Evolutionary conservation across 2,888 invertebrate genomes (phyloP).

Genomic region (Aleiodes testaceus): DNA sequence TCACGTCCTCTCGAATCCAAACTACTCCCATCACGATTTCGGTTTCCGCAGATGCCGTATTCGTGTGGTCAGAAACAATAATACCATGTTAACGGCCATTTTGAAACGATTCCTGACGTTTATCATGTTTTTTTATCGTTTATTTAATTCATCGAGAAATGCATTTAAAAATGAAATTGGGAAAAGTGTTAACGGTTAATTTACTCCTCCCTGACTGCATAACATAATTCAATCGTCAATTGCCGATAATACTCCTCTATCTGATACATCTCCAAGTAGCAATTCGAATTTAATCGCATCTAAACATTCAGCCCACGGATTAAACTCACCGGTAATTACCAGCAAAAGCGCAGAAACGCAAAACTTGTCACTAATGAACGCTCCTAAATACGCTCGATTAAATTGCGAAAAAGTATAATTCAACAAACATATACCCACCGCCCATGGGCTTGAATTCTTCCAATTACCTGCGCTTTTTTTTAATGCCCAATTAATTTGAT

Average conservation of each 20-base stretch:
- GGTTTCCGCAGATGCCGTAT: conserved; percentile 26
- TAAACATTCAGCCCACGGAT: conserved; percentile 55
- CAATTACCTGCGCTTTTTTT: conserved; percentile 25
- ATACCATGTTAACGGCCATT: conserved; percentile 66
- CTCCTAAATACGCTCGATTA: conserved; percentile 8
- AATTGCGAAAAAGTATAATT: conserved; percentile 20
- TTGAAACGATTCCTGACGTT: conserved; percentile 61
- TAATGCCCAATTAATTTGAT: background rate
- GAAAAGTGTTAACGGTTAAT: conserved; percentile 1
- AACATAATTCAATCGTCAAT: conserved; percentile 53
- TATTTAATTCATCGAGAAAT: background rate
- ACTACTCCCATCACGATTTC: conserved; percentile 29
- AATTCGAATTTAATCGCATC: conserved; percentile 61
- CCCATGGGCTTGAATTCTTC: conserved; percentile 30
- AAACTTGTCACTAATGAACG: conserved; percentile 61
- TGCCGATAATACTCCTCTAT: conserved; percentile 52
- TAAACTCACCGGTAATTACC: conserved; percentile 56
- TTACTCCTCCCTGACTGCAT: conserved; percentile 5
- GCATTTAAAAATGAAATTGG: too few species aligned
- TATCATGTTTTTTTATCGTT: conserved; percentile 62
- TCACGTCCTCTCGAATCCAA: conserved; percentile 35
- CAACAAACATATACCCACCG: background rate
- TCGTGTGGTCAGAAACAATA: conserved; percentile 65
- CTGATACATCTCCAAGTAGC: conserved; percentile 54
- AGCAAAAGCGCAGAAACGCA: conserved; percentile 54